Evolutionary conservation across 2,113 vertebrate genomes (phyloP).

Genomic region (Conger conger): DNA sequence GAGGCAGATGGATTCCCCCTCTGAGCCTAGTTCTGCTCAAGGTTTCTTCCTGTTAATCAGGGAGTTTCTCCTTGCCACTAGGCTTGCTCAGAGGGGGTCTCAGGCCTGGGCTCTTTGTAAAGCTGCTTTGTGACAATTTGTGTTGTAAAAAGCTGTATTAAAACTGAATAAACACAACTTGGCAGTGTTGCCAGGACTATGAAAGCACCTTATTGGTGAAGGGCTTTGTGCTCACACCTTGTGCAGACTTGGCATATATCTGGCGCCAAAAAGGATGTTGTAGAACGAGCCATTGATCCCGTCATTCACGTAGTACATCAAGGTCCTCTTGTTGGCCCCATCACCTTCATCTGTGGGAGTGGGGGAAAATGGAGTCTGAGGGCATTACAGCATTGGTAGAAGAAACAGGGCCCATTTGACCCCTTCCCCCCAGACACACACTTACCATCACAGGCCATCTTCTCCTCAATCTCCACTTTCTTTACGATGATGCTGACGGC

Average conservation of each 20-base stretch:
- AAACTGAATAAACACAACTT: too few relatives aligned
- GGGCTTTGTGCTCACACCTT: constrained; percentile 82
- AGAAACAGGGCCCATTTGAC: too few relatives aligned
- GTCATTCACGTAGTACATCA: constrained; percentile 98
- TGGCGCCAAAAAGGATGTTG: constrained; percentile 91
- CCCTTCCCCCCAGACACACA: neutral
- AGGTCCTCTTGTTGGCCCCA: constrained; percentile 75
- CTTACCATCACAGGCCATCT: constrained; percentile 79
- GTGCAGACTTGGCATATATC: constrained; percentile 83
- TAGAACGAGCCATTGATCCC: constrained; percentile 98
- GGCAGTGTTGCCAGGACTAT: neutral
- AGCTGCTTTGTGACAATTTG: too few relatives aligned
- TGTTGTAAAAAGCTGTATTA: too few relatives aligned
- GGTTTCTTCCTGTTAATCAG: too few relatives aligned
- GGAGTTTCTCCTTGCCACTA: too few relatives aligned
- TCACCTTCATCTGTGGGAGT: constrained; percentile 83
- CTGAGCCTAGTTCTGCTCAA: too few relatives aligned
- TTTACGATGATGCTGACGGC: constrained; percentile 97
- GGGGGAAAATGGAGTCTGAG: neutral
- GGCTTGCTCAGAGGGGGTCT: too few relatives aligned
- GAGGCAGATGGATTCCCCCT: too few relatives aligned
- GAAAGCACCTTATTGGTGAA: too few relatives aligned
- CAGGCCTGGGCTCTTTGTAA: too few relatives aligned
- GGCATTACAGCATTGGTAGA: neutral
- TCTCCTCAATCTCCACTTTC: constrained; percentile 86